phyloP scores from a whole-genome alignment of 2,113 vertebrate genomes.

The Petromus typicus region DNA sequence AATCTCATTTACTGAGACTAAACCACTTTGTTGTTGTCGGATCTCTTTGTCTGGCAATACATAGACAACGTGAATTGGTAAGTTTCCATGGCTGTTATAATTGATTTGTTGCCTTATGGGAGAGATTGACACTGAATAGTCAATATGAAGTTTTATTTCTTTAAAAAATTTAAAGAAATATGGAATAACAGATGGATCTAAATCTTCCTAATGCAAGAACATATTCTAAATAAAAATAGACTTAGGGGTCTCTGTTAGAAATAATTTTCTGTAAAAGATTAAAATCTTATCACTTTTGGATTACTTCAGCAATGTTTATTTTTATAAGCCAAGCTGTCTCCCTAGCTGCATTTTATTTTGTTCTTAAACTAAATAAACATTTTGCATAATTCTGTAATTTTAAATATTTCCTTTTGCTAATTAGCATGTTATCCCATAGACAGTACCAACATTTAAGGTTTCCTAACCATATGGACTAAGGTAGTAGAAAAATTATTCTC shows the following conservation, averaged over 20 bases:
- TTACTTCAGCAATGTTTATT: not conserved
- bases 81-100: not conserved
- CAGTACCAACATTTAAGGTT: not conserved
- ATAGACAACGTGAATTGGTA: not conserved
- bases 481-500: not conserved
- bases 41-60: not conserved
- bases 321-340: conserved; percentile 18
- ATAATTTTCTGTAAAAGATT: conserved; percentile 1
- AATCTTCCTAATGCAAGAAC: not conserved
- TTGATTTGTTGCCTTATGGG: not conserved
- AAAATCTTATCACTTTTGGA: not conserved
- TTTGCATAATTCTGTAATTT: conserved; percentile 34
- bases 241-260: not conserved
- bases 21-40: not conserved
- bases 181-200: not conserved
- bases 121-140: not conserved
- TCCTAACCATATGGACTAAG: not conserved
- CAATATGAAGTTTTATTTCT: conserved; percentile 12
- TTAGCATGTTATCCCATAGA: not conserved
- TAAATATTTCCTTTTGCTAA: not conserved
- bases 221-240: conserved; percentile 54
- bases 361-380: conserved; percentile 11
- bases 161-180: conserved; percentile 6
- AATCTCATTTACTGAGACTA: not conserved
- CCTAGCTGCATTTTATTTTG: not conserved